Base-by-base conservation (phyloP, 2,888 invertebrate genomes). In the Lasioglossum oenotherae region DNA sequence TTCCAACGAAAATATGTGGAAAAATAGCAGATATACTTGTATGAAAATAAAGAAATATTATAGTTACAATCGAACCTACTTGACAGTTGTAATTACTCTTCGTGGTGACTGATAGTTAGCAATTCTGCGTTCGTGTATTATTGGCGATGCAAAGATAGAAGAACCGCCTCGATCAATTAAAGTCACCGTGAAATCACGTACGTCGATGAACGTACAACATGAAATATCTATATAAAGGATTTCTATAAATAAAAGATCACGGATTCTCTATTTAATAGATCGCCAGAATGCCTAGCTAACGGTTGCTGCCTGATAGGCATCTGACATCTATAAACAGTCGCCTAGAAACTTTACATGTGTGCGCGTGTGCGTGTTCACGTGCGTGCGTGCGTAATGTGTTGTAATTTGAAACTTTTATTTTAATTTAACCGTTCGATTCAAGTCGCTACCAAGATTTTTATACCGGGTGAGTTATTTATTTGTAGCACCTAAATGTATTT, bases 261-360 rank as follows among this genome's bases (percentile, higher is more conserved):
- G 8, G 57, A 57, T 35, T 27, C 38, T 27, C 10, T 27, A 60
- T 31, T 71, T 85, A 80, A 78, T 78, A 69, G 69, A 41, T 80
- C 73, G 72, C 64, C n/a, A 76, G 77, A 74, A 80, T 77, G 60
- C 12, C 5, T 14, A 41, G 4, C 27, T 80, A 84, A 84, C 80
- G 77, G 80, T 77, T n/a, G 27, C 27, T n/a, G 49, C 31, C 60
- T 8, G 85, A 80, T 84, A 84, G 19, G 35, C 14, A 84, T 80
- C 80, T 74, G 80, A 84, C 80, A 74, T 64, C 27, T 80, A 71
- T 74, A 57, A 74, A 83, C 84, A 71, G 77, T 84, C 85, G 53
- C 80, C 80, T 85, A 77, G 84, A 74, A 80, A 77, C 77, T 84
- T 69, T 64, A 38, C 10, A n/a, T 19, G 35, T 19, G 19, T 35